Conservation (phyloP, 1,140 invertebrate genomes). For the Tyrophagus putrescentiae region DNA sequence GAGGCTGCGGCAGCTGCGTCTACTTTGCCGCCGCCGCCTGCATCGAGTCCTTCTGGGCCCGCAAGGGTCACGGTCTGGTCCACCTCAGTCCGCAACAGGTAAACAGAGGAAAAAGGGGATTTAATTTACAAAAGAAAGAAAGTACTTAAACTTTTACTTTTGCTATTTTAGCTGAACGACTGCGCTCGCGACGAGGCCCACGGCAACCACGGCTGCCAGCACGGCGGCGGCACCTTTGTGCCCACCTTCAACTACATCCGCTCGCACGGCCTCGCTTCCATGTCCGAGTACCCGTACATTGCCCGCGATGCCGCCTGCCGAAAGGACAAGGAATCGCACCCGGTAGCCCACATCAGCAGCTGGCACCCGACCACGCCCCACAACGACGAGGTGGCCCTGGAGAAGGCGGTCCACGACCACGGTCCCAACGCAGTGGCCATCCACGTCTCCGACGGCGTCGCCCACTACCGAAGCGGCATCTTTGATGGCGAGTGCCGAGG, state of each 20-base stretch:
- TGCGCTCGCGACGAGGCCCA: background rate
- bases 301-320: constrained; percentile 4
- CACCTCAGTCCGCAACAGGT: constrained; percentile 14
- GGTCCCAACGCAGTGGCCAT: constrained; percentile 43
- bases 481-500: constrained; percentile 9
- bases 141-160: no score
- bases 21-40: constrained; percentile 12
- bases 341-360: background rate
- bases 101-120: no score
- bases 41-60: constrained; percentile 15
- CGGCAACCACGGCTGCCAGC: constrained; percentile 15
- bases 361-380: constrained; percentile 3
- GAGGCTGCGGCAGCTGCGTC: constrained; percentile 11
- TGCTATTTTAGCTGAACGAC: no score
- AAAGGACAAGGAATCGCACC: constrained; percentile 1
- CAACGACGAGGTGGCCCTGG: constrained; percentile 32
- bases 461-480: constrained; percentile 18
- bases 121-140: no score
- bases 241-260: constrained; percentile 13
- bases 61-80: background rate
- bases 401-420: constrained; percentile 38
- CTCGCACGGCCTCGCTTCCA: constrained; percentile 5
- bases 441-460: constrained; percentile 31
- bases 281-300: constrained; percentile 7
- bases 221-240: constrained; percentile 15